Base-by-base conservation (phyloP, 1,140 invertebrate genomes). In the Callitettix versicolor region DNA sequence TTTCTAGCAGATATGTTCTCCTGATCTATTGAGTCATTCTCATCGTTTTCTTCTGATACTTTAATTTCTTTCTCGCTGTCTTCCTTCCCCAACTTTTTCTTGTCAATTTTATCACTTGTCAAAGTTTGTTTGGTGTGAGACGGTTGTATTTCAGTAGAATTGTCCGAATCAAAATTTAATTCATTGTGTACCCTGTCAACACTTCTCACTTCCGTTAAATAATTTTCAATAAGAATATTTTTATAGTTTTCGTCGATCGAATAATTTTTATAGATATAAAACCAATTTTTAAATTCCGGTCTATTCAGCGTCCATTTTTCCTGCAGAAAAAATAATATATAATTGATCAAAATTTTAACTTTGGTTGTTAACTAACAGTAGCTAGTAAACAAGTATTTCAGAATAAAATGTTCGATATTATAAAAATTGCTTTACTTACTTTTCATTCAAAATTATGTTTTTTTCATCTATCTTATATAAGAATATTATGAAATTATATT, bases 201-300 rank as follows among this genome's bases (percentile, higher is more conserved):
- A 17, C 51, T 44, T 33, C 58, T 61, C 3, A 81, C 77, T 33
- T 79, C 76, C 34, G 77, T 79, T 14, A 75, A 68, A 59, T 80
- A 81, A 62, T 76, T 72, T 46, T 77, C 71, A 64, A 72, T 67
- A 21, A 81, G 62, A 49, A 78, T 68, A 58, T 74, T 68, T 60
- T 75, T 78, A 52, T 75, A 81, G 21, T 77, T 73, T 38, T 79
- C 73, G 53, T 76, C 71, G 1, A 78, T 74, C 0, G 76, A 75
- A 59, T 77, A 74, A 53, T 80, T 81, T 60, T 78, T 78, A 61
- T 80, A 81, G 40, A 80, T 73, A 58, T 81, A 81, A 60, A 81
- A 76, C 71, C 73, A 81, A 55, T 78, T 80, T 63, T 78, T 77
- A 59, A 81, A 73, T 58, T 80, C 77, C 14, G 79, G 79, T 58